A percentile compares a stretch with the other conserved stretches of the same genome.
These are phyloP conservation scores for Rhipidura dahli DNA, from an alignment of 2,113 vertebrate species.

Conservation along the genomic window DNA sequence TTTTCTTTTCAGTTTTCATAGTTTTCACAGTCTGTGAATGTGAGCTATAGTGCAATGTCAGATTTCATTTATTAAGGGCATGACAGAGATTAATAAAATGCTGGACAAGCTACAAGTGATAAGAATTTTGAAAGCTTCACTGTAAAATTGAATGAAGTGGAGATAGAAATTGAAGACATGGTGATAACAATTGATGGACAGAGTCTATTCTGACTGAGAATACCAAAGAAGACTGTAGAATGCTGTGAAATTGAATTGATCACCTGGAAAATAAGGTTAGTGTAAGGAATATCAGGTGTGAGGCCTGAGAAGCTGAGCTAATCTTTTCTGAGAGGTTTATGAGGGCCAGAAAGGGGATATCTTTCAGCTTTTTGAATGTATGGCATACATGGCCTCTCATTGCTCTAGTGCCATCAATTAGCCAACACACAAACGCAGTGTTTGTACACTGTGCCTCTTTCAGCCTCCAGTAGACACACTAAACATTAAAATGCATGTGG, in stretches of 20 bases:
- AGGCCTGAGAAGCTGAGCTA: slow-evolving; percentile 4
- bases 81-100: slow-evolving; percentile 43
- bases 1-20: background rate
- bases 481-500: background rate
- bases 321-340: slow-evolving; percentile 8
- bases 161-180: slow-evolving; percentile 35
- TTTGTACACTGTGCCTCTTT: background rate
- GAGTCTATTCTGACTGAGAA: slow-evolving; percentile 10
- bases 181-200: slow-evolving; percentile 46
- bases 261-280: slow-evolving; percentile 66
- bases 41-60: background rate
- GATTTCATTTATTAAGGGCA: slow-evolving; percentile 29
- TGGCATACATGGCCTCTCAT: background rate
- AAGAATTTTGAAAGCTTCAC: background rate
- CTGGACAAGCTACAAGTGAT: background rate
- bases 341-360: background rate
- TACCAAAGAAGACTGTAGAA: background rate
- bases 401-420: background rate
- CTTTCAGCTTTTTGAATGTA: background rate
- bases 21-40: slow-evolving; percentile 14
- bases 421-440: background rate
- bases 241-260: slow-evolving; percentile 60
- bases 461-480: background rate
- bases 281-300: slow-evolving; percentile 16
- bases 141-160: slow-evolving; percentile 39